phyloP scores from a whole-genome alignment of 2,113 vertebrate genomes.

The Hippolais icterina region DNA sequence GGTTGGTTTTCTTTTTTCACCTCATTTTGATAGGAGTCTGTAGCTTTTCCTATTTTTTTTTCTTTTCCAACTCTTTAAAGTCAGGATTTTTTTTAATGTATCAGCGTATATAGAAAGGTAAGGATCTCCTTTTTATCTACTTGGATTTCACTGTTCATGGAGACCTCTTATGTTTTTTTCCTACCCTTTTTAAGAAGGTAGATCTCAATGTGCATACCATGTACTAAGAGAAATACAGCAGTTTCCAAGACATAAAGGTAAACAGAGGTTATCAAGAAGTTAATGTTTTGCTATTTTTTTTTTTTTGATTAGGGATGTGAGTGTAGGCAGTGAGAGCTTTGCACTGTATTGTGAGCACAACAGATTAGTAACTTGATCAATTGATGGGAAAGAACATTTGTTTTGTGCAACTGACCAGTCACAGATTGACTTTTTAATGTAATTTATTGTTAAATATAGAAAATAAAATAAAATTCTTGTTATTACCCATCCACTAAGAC shows the following conservation, averaged over 20 bases:
- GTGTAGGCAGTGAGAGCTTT: neutral
- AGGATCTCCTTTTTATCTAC: neutral
- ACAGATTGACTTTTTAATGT: neutral
- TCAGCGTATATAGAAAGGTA: neutral
- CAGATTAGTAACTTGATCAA: neutral
- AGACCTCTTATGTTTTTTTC: neutral
- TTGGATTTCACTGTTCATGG: neutral
- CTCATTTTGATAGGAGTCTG: neutral
- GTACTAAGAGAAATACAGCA: neutral
- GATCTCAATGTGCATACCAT: neutral
- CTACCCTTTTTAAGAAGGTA: neutral
- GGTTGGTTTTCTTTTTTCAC: neutral
- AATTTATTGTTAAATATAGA: constrained; percentile 2
- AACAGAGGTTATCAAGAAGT: neutral
- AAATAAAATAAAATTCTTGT: neutral
- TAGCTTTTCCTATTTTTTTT: neutral
- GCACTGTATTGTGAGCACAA: neutral
- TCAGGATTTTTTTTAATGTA: neutral
- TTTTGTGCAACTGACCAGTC: neutral
- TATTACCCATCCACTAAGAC: neutral
- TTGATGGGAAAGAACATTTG: constrained; percentile 5
- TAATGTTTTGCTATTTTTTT: neutral
- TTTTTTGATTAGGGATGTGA: neutral
- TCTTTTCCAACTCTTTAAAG: neutral
- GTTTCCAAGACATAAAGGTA: neutral